Conservation (phyloP, 1,140 invertebrate genomes). For the Mizuhopecten yessoensis region DNA sequence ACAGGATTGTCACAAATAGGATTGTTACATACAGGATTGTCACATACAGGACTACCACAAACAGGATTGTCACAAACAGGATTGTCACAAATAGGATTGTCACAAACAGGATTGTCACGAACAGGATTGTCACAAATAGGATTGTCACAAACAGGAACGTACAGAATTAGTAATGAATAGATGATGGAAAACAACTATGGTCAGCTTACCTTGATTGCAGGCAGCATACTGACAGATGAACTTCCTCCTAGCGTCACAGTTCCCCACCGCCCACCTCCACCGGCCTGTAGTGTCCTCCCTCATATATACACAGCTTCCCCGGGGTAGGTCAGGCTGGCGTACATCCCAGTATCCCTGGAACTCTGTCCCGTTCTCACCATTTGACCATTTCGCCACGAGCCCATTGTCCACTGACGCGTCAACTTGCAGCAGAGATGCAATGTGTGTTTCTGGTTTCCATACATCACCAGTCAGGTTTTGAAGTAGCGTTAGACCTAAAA, state of each 20-base stretch:
- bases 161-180: no score
- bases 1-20: no score
- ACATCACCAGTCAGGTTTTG: neutral
- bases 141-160: no score
- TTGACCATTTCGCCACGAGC: neutral
- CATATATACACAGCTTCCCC: constrained; percentile 26
- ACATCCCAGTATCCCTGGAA: constrained; percentile 45
- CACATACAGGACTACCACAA: no score
- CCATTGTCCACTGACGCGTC: neutral
- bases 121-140: no score
- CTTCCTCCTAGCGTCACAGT: neutral
- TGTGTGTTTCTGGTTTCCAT: neutral
- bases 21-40: no score
- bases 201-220: neutral
- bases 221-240: constrained; percentile 41
- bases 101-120: no score
- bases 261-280: constrained; percentile 36
- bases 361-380: neutral
- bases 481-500: neutral
- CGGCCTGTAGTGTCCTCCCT: neutral
- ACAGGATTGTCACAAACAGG: no score
- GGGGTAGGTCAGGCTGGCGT: neutral
- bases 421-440: neutral
- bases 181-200: neutral
- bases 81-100: no score